Conservation (phyloP, 2,888 invertebrate species). For the Drosophila cognata region DNA sequence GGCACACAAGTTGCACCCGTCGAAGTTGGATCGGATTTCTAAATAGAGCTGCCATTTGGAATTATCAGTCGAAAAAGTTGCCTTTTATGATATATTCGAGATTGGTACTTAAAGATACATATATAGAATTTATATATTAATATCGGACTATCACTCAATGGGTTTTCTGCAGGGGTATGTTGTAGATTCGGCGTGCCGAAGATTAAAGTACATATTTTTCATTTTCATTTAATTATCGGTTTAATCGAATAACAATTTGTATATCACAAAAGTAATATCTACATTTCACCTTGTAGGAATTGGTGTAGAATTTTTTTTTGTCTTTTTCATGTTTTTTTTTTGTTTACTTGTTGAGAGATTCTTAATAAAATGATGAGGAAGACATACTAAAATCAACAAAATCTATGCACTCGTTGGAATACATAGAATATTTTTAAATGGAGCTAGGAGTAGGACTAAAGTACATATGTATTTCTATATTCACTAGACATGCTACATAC, state of each 20-base stretch:
- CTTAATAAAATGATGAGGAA: constrained; percentile 43
- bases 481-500: constrained; percentile 71
- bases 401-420: constrained; percentile 46
- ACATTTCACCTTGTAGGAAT: constrained; percentile 79
- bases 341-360: constrained; percentile 58
- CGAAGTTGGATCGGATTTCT: constrained; percentile 46
- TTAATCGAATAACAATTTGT: constrained; percentile 70
- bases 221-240: constrained; percentile 57
- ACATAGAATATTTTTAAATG: constrained; percentile 54
- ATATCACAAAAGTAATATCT: constrained; percentile 81
- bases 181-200: constrained; percentile 52
- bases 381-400: constrained; percentile 45
- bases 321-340: constrained; percentile 31
- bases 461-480: constrained; percentile 64
- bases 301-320: constrained; percentile 68
- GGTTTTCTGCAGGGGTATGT: constrained; percentile 44
- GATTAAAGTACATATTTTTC: constrained; percentile 4
- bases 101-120: constrained; percentile 25
- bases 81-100: constrained; percentile 41
- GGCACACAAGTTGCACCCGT: constrained; percentile 26
- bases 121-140: constrained; percentile 19
- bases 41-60: constrained; percentile 27
- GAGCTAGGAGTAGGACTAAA: constrained; percentile 66
- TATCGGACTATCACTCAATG: constrained; percentile 13
- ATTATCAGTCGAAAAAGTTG: constrained; percentile 37